Conservation (phyloP, 2,797 vertebrate species). For the Crenichthys baileyi region DNA sequence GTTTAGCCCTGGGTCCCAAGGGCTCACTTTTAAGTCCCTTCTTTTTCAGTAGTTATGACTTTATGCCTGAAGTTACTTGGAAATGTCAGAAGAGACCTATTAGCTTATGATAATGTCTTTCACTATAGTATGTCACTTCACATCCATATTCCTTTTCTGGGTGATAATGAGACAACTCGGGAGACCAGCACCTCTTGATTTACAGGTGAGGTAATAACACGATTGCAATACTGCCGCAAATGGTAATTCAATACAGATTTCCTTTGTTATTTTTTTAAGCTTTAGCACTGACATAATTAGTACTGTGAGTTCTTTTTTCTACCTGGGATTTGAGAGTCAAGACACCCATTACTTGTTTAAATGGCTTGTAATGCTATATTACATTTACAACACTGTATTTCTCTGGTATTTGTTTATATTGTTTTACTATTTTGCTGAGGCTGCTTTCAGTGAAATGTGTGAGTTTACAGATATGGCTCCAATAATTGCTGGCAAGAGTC, state of each 20-base stretch:
- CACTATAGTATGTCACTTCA: constrained; percentile 63
- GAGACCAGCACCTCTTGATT: constrained; percentile 65
- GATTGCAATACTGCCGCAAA: constrained; percentile 6
- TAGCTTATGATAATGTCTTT: constrained; percentile 75
- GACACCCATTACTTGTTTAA: constrained; percentile 32
- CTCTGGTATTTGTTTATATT: constrained; percentile 31
- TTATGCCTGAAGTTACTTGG: constrained; percentile 62
- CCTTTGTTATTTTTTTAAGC: constrained; percentile 13
- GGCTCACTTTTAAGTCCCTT: constrained; percentile 65
- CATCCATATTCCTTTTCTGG: constrained; percentile 54
- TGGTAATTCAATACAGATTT: constrained; percentile 29
- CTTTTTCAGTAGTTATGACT: constrained; percentile 60
- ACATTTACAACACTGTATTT: not conserved
- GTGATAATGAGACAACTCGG: constrained; percentile 73
- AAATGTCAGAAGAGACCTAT: constrained; percentile 75
- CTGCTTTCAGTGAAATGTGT: constrained; percentile 48
- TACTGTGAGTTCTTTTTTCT: constrained; percentile 1
- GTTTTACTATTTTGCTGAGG: constrained; percentile 55
- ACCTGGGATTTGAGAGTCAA: constrained; percentile 9
- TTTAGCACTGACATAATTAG: constrained; percentile 5
- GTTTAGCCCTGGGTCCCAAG: constrained; percentile 62
- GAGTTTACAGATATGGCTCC: constrained; percentile 58
- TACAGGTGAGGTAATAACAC: constrained; percentile 67
- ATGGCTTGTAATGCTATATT: constrained; percentile 5
- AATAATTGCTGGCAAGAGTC: constrained; percentile 66